Percentiles rank a stretch among this genome's conserved stretches.
These are phyloP conservation scores for Ophioderma brevispina DNA, from an alignment of 35 echinoderm and acorn worm genomes.

Conservation along the genomic window DNA sequence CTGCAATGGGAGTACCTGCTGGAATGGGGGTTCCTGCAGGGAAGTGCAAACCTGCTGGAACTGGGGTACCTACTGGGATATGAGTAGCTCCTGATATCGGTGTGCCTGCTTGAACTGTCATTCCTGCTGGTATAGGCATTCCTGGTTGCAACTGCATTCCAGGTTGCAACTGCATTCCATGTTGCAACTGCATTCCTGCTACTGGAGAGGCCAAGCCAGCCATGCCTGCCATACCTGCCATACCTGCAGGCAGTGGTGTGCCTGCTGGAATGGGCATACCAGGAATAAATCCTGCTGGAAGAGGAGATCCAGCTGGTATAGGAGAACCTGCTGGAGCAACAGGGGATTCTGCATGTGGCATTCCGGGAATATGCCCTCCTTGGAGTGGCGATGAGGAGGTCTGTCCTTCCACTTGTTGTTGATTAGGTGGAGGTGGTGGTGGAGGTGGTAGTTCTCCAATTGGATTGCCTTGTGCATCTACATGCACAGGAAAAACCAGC, in stretches of 20 bases:
- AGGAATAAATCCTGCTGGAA: constrained; percentile 17
- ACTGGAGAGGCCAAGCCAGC: not conserved
- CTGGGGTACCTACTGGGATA: not conserved
- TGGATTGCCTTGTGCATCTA: not conserved
- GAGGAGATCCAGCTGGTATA: constrained; percentile 10
- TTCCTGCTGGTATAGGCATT: not conserved
- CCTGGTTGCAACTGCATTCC: not conserved
- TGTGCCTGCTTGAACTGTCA: not conserved
- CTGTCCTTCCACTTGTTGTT: not conserved
- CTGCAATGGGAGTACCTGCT: not conserved
- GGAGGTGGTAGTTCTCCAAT: not conserved
- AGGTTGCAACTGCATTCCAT: not conserved
- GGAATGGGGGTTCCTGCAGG: not conserved
- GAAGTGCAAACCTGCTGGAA: not conserved
- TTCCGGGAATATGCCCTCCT: not conserved
- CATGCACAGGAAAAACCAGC: not conserved
- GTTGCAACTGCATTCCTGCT: not conserved
- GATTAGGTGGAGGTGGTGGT: not conserved
- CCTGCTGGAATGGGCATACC: constrained; percentile 13
- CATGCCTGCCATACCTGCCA: not conserved
- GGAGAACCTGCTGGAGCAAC: constrained; percentile 12
- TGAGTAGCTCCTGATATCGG: not conserved
- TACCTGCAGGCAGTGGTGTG: constrained; percentile 8
- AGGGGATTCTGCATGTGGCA: not conserved
- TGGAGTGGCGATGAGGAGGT: not conserved